Evolutionary conservation across 2,888 invertebrate species (phyloP).

Genomic region (Dascillus cervinus): DNA sequence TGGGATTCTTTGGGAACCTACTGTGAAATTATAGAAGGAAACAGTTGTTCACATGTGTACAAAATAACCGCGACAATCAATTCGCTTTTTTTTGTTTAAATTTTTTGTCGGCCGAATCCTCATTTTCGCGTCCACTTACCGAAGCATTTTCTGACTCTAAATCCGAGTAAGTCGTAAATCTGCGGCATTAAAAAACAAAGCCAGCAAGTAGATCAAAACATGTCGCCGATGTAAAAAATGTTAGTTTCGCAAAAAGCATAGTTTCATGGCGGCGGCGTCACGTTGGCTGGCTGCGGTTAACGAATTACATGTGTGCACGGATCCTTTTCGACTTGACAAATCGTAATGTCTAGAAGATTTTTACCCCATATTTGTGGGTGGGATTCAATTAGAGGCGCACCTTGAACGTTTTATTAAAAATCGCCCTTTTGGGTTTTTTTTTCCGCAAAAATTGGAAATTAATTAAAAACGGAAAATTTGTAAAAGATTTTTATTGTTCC

Average conservation of each 20-base stretch:
- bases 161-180: conserved; percentile 35
- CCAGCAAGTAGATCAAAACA: conserved; percentile 39
- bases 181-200: conserved; percentile 38
- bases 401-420: no score
- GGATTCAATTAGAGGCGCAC: no score
- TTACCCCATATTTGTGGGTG: conserved; percentile 29
- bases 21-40: no score
- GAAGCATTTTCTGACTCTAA: conserved; percentile 26
- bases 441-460: no score
- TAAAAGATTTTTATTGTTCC: no score
- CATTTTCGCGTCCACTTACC: conserved; percentile 32
- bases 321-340: conserved; percentile 44
- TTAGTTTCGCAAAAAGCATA: conserved; percentile 36
- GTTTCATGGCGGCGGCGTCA: conserved; percentile 38
- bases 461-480: no score
- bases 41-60: no score
- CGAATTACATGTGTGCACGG: conserved; percentile 42
- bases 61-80: no score
- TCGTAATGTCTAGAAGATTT: conserved; percentile 36
- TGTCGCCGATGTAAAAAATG: conserved; percentile 37
- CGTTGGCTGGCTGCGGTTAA: conserved; percentile 42
- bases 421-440: no score
- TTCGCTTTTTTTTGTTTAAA: no score
- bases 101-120: conserved; percentile 5
- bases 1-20: no score